phyloP scores from a whole-genome alignment of 1,140 invertebrate genomes.

The Thaumetopoea pityocampa region DNA sequence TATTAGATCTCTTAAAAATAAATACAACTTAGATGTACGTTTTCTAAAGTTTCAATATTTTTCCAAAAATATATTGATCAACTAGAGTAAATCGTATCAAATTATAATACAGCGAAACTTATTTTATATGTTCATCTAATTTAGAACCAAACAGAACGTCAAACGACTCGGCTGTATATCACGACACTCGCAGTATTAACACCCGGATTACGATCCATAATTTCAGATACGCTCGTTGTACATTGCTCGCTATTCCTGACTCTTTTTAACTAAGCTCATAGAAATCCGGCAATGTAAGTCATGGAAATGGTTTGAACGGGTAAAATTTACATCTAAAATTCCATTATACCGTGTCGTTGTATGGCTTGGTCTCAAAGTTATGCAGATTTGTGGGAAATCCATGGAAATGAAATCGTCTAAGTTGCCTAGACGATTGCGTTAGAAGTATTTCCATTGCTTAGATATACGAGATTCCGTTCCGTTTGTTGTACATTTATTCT shows the following conservation, averaged over 20 bases:
- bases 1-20: too few species aligned
- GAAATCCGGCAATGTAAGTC: constrained; percentile 18
- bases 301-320: constrained; percentile 5
- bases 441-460: constrained; percentile 8
- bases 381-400: constrained; percentile 25
- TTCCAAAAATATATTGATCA: too few species aligned
- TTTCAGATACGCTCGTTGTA: constrained; percentile 21
- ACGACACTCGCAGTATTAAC: constrained; percentile 11
- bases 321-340: constrained; percentile 26
- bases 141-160: too few species aligned
- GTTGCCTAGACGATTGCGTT: constrained; percentile 10
- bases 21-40: too few species aligned
- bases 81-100: too few species aligned
- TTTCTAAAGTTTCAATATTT: too few species aligned
- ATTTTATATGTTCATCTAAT: too few species aligned
- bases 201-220: constrained; percentile 23
- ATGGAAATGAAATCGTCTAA: constrained; percentile 24
- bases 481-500: constrained; percentile 2
- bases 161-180: constrained; percentile 8
- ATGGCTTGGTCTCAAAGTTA: constrained; percentile 19
- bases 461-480: constrained; percentile 3
- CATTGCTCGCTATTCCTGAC: constrained; percentile 19
- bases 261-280: constrained; percentile 11
- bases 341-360: constrained; percentile 11
- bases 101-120: too few species aligned